Percentiles rank a stretch among this genome's conserved stretches.
Evolutionary conservation across 2,888 invertebrate genomes (phyloP).

Genomic region (Hylaea fasciaria): DNA sequence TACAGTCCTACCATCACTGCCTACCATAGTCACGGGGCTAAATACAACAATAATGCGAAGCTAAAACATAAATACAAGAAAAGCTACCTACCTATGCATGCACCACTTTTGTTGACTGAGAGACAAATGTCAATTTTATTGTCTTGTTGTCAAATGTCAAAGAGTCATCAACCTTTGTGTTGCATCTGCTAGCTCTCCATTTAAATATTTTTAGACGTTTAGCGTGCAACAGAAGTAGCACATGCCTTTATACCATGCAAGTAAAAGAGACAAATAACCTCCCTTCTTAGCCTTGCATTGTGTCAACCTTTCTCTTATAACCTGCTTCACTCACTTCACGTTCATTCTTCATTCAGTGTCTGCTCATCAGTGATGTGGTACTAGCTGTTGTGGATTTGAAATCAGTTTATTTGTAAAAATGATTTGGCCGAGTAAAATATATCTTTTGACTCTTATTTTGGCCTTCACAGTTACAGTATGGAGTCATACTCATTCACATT

Average conservation of each 20-base stretch:
- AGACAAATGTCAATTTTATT: too few species aligned
- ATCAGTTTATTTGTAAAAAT: slow-evolving; percentile 40
- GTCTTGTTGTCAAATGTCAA: slow-evolving; percentile 3
- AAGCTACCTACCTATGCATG: too few species aligned
- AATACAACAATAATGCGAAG: too few species aligned
- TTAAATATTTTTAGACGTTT: not conserved
- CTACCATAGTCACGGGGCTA: too few species aligned
- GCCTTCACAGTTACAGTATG: slow-evolving; percentile 51
- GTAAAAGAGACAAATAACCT: slow-evolving; percentile 13
- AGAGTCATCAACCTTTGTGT: slow-evolving; percentile 22
- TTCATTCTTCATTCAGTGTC: slow-evolving; percentile 23
- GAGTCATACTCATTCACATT: slow-evolving; percentile 77
- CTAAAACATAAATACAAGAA: too few species aligned
- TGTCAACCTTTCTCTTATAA: slow-evolving; percentile 6
- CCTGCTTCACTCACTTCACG: not conserved
- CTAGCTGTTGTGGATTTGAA: slow-evolving; percentile 6
- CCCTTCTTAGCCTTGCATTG: not conserved
- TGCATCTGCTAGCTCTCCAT: not conserved
- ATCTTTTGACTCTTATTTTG: slow-evolving; percentile 50
- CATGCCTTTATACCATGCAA: not conserved
- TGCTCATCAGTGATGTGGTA: not conserved
- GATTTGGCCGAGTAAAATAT: slow-evolving; percentile 49
- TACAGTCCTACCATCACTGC: too few species aligned
- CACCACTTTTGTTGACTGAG: too few species aligned
- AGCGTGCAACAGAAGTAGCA: slow-evolving; percentile 17